phyloP scores from a whole-genome alignment of 1,140 invertebrate species.

The Lordiphosa clarofinis region DNA sequence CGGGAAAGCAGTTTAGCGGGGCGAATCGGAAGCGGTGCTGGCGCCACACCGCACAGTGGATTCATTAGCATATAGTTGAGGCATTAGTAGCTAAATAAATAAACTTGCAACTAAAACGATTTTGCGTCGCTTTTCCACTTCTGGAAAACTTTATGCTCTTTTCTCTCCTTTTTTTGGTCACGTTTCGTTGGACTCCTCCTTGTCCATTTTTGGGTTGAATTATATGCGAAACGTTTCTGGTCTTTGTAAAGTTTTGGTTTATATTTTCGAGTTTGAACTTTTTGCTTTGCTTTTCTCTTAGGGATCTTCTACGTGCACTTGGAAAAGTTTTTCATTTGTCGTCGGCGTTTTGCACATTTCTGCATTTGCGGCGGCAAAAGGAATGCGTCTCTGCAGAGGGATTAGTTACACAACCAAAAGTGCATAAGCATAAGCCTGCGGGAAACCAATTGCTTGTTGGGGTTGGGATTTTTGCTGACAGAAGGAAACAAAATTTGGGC shows the following conservation, averaged over 20 bases:
- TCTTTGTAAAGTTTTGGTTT: constrained; percentile 15
- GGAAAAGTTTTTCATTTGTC: constrained; percentile 52
- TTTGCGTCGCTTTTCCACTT: constrained; percentile 58
- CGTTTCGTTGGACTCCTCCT: constrained; percentile 22
- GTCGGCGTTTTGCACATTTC: constrained; percentile 36
- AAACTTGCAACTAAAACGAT: constrained; percentile 72
- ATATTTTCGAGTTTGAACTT: constrained; percentile 24
- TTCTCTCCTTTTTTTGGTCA: constrained; percentile 27
- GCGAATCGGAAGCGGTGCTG: constrained; percentile 8
- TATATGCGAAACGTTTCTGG: constrained; percentile 45
- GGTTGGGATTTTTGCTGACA: constrained; percentile 15
- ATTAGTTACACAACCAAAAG: constrained; percentile 54
- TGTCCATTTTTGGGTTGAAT: constrained; percentile 25
- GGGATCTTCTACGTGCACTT: constrained; percentile 57
- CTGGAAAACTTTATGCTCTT: constrained; percentile 25
- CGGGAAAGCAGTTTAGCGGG: neutral
- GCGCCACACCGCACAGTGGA: constrained; percentile 45
- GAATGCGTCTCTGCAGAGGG: constrained; percentile 7
- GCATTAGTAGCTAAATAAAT: constrained; percentile 66
- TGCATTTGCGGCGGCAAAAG: constrained; percentile 12
- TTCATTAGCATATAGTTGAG: constrained; percentile 73
- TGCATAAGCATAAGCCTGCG: constrained; percentile 72
- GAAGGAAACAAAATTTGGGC: neutral
- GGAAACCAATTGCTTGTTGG: constrained; percentile 27
- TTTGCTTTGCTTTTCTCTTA: constrained; percentile 37